Evolutionary conservation across 2,113 vertebrate genomes (phyloP).

Genomic region (Microcebus ravelobensis): DNA sequence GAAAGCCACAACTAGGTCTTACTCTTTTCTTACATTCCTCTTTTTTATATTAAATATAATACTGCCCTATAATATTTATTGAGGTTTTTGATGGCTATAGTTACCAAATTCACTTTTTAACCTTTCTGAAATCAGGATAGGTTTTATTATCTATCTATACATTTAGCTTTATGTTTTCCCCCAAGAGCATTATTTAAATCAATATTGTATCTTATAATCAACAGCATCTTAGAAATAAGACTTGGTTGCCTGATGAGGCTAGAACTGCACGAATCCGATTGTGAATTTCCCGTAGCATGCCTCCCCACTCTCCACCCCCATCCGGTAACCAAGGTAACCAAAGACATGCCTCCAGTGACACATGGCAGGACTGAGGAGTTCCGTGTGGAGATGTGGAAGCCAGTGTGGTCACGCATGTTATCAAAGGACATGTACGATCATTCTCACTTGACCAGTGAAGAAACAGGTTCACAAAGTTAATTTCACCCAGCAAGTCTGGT

Average conservation of each 20-base stretch:
- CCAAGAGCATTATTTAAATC: neutral
- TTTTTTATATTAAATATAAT: neutral
- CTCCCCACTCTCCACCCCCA: no score
- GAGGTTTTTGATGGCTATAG: neutral
- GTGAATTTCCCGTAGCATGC: neutral
- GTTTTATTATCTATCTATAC: neutral
- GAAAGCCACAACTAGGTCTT: neutral
- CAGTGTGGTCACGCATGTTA: neutral
- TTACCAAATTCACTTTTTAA: slow-evolving; percentile 21
- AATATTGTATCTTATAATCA: neutral
- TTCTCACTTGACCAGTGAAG: neutral
- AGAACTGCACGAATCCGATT: neutral
- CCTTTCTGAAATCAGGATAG: slow-evolving; percentile 21
- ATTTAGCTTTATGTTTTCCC: neutral
- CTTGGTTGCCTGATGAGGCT: neutral
- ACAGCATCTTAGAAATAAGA: neutral
- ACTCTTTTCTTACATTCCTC: neutral
- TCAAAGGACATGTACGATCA: neutral
- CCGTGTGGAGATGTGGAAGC: neutral
- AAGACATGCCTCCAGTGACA: neutral
- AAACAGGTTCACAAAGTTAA: neutral
- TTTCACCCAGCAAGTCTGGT: neutral
- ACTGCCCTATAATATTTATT: neutral
- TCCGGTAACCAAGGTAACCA: neutral
- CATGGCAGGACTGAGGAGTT: neutral